A percentile compares a stretch with the other conserved stretches of the same genome.
phyloP scores from a whole-genome alignment of 2,797 vertebrate genomes.

The Phalanger gymnotis region DNA sequence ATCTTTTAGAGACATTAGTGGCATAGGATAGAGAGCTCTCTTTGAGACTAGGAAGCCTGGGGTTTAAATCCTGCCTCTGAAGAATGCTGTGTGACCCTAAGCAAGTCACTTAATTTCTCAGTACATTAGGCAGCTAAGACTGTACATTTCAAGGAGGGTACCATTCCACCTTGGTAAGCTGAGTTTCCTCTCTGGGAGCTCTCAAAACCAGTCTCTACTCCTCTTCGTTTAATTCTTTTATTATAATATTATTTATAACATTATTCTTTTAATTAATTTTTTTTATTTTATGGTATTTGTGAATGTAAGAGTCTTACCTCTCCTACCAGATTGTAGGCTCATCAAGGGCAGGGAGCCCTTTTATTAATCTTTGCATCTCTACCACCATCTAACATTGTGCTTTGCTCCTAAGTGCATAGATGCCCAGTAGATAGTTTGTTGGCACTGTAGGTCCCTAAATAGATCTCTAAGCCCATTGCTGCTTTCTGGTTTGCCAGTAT shows the following conservation, averaged over 20 bases:
- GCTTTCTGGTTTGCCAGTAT: neutral
- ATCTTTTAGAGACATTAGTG: neutral
- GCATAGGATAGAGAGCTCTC: neutral
- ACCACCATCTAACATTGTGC: neutral
- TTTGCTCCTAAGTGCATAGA: neutral
- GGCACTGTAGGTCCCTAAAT: neutral
- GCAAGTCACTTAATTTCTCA: neutral
- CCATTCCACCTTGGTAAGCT: neutral
- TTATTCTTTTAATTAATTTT: neutral
- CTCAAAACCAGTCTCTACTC: neutral
- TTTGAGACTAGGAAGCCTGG: neutral
- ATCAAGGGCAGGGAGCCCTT: neutral
- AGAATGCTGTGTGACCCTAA: neutral
- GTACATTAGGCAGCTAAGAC: neutral
- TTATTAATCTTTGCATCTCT: neutral
- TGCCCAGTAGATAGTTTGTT: neutral
- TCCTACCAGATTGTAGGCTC: neutral
- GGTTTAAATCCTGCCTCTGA: neutral
- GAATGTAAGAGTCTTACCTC: neutral
- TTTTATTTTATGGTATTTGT: neutral
- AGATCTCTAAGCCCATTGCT: neutral
- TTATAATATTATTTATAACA: too few species aligned
- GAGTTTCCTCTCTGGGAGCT: neutral
- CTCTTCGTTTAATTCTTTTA: neutral
- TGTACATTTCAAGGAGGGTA: neutral